These are phyloP conservation scores for Ceriagrion tenellum DNA, from an alignment of 2,888 invertebrate species.

Conservation along the genomic window DNA sequence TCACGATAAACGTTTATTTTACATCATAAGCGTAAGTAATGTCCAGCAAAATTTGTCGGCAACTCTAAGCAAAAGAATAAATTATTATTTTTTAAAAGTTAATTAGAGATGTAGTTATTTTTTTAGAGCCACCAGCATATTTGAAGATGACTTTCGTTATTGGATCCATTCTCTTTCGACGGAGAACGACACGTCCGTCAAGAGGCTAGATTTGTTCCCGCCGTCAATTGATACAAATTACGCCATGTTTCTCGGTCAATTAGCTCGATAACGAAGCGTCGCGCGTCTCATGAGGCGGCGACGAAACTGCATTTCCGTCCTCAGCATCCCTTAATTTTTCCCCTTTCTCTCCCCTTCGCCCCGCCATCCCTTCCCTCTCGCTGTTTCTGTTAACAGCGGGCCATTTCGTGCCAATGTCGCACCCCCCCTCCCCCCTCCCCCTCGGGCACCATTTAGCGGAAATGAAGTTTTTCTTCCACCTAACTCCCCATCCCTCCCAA, in stretches of 20 bases:
- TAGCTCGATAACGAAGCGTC: slow-evolving; percentile 2
- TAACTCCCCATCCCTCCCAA: neutral
- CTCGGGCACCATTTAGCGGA: neutral
- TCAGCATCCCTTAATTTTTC: neutral
- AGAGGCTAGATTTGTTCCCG: neutral
- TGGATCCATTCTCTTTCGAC: too few species aligned
- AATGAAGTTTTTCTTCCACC: neutral
- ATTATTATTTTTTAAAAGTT: too few species aligned
- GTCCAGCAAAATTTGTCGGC: too few species aligned
- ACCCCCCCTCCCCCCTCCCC: neutral
- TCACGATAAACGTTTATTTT: too few species aligned
- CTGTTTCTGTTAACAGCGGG: slow-evolving; percentile 9
- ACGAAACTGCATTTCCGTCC: slow-evolving; percentile 10
- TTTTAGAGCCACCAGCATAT: too few species aligned
- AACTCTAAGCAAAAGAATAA: too few species aligned
- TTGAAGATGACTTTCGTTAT: too few species aligned
- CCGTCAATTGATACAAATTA: slow-evolving; percentile 20
- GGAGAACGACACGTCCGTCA: neutral
- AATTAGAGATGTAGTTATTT: too few species aligned
- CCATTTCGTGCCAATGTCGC: slow-evolving; percentile 18
- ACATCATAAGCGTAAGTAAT: too few species aligned
- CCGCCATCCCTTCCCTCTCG: neutral
- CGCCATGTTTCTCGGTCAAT: slow-evolving; percentile 15
- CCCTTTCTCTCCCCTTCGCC: too few species aligned
- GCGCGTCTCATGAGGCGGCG: neutral